phyloP scores from a whole-genome alignment of 2,888 invertebrate genomes.

The Capitulum mitella region DNA sequence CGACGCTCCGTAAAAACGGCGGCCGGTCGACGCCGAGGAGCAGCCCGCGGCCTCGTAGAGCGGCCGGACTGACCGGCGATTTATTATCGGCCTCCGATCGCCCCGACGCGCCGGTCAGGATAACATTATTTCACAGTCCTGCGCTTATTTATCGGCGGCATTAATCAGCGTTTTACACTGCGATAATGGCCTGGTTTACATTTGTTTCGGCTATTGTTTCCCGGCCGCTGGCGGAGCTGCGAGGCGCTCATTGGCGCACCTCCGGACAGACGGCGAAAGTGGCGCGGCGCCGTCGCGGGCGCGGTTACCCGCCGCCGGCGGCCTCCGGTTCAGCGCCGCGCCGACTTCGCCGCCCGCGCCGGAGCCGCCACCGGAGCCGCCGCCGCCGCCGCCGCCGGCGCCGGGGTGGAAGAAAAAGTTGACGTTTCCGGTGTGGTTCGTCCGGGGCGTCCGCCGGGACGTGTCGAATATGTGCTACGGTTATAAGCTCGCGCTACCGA shows the following conservation, averaged over 20 bases:
- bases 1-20: neutral
- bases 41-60: neutral
- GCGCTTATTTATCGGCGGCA: neutral
- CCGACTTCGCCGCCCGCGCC: neutral
- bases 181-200: neutral
- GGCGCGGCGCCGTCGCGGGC: neutral
- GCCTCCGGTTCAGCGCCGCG: too few relatives aligned
- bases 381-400: neutral
- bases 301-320: neutral
- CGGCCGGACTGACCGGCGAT: neutral
- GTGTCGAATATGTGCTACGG: slow-evolving; percentile 3
- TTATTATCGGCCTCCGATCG: neutral
- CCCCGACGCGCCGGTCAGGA: neutral
- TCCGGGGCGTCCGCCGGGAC: neutral
- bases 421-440: slow-evolving; percentile 2
- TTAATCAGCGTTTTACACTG: slow-evolving; percentile 16
- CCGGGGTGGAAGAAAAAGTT: neutral
- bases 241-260: neutral
- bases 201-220: slow-evolving; percentile 9
- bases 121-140: slow-evolving; percentile 19
- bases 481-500: neutral
- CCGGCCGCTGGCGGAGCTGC: neutral
- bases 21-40: neutral
- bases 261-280: neutral
- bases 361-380: too few relatives aligned